Conservation (phyloP, 2,888 invertebrate genomes). For the Agrypnus murinus region DNA sequence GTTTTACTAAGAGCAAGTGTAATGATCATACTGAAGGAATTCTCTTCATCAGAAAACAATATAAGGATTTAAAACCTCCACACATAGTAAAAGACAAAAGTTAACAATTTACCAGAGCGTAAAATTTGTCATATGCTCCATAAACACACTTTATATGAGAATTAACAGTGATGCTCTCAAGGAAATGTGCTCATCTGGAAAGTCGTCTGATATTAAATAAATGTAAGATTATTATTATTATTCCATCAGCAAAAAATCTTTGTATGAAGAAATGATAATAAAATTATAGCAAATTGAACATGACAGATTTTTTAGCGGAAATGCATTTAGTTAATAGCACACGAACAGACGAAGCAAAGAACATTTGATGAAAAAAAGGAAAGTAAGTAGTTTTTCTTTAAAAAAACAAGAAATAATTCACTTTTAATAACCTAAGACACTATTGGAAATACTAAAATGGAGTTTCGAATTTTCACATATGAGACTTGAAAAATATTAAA, state of each 20-base stretch:
- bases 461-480: too few relatives aligned
- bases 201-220: slow-evolving; percentile 38
- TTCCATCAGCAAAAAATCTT: neutral
- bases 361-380: too few relatives aligned
- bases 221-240: slow-evolving; percentile 6
- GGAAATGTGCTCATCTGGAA: slow-evolving; percentile 33
- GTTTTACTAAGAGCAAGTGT: neutral
- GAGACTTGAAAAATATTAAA: too few relatives aligned
- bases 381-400: too few relatives aligned
- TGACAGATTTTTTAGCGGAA: too few relatives aligned
- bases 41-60: slow-evolving; percentile 26
- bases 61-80: slow-evolving; percentile 29
- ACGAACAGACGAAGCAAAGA: too few relatives aligned
- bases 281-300: too few relatives aligned
- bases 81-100: slow-evolving; percentile 9
- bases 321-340: too few relatives aligned
- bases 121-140: slow-evolving; percentile 53
- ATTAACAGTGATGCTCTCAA: slow-evolving; percentile 41
- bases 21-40: neutral
- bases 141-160: slow-evolving; percentile 51
- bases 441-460: too few relatives aligned
- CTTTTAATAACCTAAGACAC: too few relatives aligned
- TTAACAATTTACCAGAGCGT: slow-evolving; percentile 53
- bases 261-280: neutral
- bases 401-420: too few relatives aligned